Conservation (phyloP, 92 coral and sea anemone species). For the Parazoanthus darwini region DNA sequence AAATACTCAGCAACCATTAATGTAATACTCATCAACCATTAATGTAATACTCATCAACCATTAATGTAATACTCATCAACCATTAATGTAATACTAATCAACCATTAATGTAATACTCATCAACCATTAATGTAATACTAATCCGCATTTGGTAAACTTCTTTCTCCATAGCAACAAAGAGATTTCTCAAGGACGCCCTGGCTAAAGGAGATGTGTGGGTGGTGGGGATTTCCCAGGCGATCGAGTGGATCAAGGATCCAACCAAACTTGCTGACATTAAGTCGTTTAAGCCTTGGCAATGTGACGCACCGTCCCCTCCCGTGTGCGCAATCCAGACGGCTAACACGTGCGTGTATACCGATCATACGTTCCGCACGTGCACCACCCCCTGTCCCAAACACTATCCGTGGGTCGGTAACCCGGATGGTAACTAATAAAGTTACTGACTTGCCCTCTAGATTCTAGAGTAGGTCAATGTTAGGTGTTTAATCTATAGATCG, state of each 20-base stretch:
- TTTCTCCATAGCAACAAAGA: slow-evolving; percentile 45
- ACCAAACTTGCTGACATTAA: slow-evolving; percentile 50
- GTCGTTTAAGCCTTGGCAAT: slow-evolving; percentile 67
- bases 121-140: no score
- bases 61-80: no score
- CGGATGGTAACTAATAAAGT: slow-evolving; percentile 68
- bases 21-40: no score
- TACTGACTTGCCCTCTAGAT: background rate
- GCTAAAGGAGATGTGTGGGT: slow-evolving; percentile 69
- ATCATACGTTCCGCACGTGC: slow-evolving; percentile 37
- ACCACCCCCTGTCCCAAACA: slow-evolving; percentile 55
- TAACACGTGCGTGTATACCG: slow-evolving; percentile 52
- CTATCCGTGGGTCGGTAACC: slow-evolving; percentile 91
- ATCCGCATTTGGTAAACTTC: background rate
- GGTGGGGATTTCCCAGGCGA: slow-evolving; percentile 71
- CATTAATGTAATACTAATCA: no score
- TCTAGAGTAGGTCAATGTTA: background rate
- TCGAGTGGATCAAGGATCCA: slow-evolving; percentile 63
- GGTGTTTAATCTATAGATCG: background rate
- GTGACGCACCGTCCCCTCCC: slow-evolving; percentile 61
- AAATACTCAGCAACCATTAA: no score
- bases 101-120: no score
- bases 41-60: no score
- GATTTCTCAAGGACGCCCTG: slow-evolving; percentile 47
- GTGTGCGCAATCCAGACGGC: slow-evolving; percentile 41